Percentiles rank a stretch among this genome's conserved stretches.
Evolutionary conservation across 2,888 invertebrate genomes (phyloP).

Genomic region (Pachydiplax longipennis): DNA sequence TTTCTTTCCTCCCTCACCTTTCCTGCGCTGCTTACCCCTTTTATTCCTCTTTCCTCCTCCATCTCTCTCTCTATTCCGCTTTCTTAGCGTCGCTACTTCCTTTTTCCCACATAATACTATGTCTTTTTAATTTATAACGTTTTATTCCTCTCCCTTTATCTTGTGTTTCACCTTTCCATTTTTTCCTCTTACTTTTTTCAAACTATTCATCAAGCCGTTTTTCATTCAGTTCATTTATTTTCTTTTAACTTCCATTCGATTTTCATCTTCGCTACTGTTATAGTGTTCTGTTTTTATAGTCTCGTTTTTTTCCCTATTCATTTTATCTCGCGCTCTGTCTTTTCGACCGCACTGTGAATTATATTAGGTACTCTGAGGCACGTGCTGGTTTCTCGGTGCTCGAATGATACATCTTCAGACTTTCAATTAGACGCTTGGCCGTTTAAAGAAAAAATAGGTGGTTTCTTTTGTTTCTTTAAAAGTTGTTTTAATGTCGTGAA

Average conservation of each 20-base stretch:
- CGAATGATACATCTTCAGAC: too few relatives aligned
- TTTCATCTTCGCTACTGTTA: too few relatives aligned
- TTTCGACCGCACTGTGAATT: neutral
- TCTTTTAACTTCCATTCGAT: neutral
- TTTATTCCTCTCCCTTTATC: neutral
- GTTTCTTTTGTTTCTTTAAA: too few relatives aligned
- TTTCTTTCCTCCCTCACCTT: neutral
- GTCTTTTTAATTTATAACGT: conserved; percentile 46
- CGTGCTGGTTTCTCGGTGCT: too few relatives aligned
- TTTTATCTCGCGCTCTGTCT: neutral
- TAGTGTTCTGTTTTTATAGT: neutral
- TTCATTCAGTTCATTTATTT: too few relatives aligned
- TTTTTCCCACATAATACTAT: conserved; percentile 47
- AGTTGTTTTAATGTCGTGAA: too few relatives aligned
- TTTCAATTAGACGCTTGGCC: too few relatives aligned
- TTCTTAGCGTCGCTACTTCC: conserved; percentile 26
- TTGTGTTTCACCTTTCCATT: neutral
- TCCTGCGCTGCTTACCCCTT: neutral
- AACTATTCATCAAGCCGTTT: neutral
- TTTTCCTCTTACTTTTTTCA: neutral
- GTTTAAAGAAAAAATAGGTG: too few relatives aligned
- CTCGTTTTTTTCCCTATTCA: neutral
- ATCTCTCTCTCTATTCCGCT: neutral
- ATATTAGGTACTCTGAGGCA: too few relatives aligned
- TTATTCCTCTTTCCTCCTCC: neutral